These are phyloP conservation scores for Magallana nippona DNA, from an alignment of 2,888 invertebrate genomes.

Conservation along the genomic window DNA sequence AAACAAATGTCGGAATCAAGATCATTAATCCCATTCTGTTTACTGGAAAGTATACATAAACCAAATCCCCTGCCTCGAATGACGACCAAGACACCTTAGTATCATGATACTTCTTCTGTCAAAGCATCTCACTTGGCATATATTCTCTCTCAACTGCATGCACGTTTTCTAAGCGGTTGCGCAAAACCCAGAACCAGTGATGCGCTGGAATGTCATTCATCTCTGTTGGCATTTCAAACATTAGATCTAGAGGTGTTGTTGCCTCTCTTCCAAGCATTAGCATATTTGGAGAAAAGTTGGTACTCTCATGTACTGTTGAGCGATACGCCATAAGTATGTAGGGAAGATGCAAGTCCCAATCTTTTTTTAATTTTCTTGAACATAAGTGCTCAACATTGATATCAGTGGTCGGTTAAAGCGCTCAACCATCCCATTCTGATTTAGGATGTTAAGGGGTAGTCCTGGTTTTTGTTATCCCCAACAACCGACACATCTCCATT, in stretches of 20 bases:
- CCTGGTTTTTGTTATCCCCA: conserved; percentile 15
- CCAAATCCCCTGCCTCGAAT: background rate
- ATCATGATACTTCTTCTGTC: conserved; percentile 47
- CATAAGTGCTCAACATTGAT: conserved; percentile 51
- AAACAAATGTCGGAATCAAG: no score
- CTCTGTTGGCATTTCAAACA: no score
- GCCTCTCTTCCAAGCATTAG: no score
- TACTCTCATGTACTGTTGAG: conserved; percentile 48
- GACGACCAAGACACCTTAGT: background rate
- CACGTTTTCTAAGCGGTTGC: conserved; percentile 46
- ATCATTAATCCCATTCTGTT: no score
- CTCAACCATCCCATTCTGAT: conserved; percentile 35
- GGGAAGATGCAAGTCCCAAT: conserved; percentile 43
- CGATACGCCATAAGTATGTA: conserved; percentile 54
- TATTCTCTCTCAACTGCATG: conserved; percentile 35
- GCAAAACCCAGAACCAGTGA: conserved; percentile 52
- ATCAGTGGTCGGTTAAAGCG: conserved; percentile 37
- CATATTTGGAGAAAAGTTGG: no score
- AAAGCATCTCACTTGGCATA: conserved; percentile 22
- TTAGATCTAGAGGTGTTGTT: no score
- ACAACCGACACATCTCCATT: no score
- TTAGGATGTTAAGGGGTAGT: conserved; percentile 48
- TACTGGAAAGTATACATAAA: background rate
- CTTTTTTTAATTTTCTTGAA: conserved; percentile 30
- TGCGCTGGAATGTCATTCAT: no score